A percentile compares a stretch with the other conserved stretches of the same genome.
phyloP scores from a whole-genome alignment of 2,888 invertebrate genomes.

The Neoitamus cyanurus region DNA sequence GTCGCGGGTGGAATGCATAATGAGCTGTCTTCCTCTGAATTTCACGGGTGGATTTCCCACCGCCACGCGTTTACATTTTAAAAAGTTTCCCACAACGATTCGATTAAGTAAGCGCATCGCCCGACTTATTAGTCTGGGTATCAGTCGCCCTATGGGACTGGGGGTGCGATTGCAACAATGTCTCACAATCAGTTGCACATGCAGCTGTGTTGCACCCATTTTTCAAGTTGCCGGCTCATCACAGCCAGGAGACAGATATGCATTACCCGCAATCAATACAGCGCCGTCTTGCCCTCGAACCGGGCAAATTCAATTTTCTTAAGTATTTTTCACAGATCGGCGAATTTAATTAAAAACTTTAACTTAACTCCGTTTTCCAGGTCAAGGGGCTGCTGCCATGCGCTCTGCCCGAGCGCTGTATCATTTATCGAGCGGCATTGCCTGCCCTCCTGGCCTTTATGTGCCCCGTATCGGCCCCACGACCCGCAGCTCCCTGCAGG shows the following conservation, averaged over 20 bases:
- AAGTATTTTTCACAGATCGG: constrained; percentile 53
- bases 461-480: not conserved
- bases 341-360: constrained; percentile 54
- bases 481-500: too few species aligned
- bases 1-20: not conserved
- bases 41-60: not conserved
- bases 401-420: constrained; percentile 39
- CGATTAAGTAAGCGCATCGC: not conserved
- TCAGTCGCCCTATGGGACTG: not conserved
- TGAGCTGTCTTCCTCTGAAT: not conserved
- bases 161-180: not conserved
- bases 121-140: not conserved
- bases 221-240: constrained; percentile 24
- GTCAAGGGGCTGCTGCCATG: constrained; percentile 50
- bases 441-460: constrained; percentile 12
- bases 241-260: not conserved
- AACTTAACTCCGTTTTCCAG: constrained; percentile 52
- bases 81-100: not conserved
- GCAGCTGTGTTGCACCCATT: not conserved
- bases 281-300: not conserved
- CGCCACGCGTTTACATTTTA: not conserved
- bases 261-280: constrained; percentile 2
- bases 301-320: constrained; percentile 51
- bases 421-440: constrained; percentile 48
- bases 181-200: not conserved